These are phyloP conservation scores for Euzophera pinguis DNA, from an alignment of 2,888 invertebrate species.

Conservation along the genomic window DNA sequence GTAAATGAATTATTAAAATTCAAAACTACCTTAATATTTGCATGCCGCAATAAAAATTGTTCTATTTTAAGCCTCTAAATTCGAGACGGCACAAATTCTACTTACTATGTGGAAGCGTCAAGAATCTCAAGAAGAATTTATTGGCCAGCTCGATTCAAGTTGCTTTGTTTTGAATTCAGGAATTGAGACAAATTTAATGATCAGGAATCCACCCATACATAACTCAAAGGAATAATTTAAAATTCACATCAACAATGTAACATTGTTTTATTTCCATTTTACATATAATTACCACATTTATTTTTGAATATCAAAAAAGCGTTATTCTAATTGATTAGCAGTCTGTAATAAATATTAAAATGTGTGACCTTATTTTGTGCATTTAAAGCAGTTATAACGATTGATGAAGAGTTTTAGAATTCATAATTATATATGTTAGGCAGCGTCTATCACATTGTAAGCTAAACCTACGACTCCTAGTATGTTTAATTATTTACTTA, in stretches of 20 bases:
- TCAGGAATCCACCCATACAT: background rate
- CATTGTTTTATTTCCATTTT: conserved; percentile 15
- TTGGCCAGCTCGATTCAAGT: too few relatives aligned
- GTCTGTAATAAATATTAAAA: conserved; percentile 16
- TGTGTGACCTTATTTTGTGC: conserved; percentile 62
- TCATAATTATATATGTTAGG: conserved; percentile 55
- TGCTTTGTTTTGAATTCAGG: too few relatives aligned
- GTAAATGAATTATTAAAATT: too few relatives aligned
- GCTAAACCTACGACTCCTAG: conserved; percentile 52
- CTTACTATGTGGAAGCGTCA: too few relatives aligned
- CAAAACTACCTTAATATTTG: too few relatives aligned
- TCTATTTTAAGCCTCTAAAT: too few relatives aligned
- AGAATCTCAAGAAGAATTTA: too few relatives aligned
- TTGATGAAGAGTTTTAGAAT: conserved; percentile 40
- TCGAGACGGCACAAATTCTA: too few relatives aligned
- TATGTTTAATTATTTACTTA: conserved; percentile 30
- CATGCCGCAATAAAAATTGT: too few relatives aligned
- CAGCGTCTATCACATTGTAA: conserved; percentile 66
- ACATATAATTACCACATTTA: background rate
- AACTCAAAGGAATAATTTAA: background rate
- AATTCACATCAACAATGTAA: conserved; percentile 8
- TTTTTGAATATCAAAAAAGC: conserved; percentile 5
- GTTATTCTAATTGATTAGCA: background rate
- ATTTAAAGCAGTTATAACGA: conserved; percentile 57
- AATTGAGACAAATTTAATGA: too few relatives aligned